These are phyloP conservation scores for Anthoscopus minutus DNA, from an alignment of 2,113 vertebrate species.

Conservation along the genomic window DNA sequence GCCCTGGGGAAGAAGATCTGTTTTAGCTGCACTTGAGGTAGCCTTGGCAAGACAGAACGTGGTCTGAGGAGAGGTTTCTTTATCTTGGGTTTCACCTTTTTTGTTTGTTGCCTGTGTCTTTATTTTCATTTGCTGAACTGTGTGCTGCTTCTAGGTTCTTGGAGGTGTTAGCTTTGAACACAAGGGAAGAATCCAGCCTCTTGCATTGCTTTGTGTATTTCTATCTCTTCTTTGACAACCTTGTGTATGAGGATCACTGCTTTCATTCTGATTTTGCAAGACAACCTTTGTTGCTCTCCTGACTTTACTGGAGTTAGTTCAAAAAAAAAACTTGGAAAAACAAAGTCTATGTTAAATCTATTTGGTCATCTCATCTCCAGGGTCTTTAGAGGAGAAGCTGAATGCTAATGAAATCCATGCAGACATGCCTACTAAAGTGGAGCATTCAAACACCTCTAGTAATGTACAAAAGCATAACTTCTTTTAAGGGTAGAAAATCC, in stretches of 20 bases:
- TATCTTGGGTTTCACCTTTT: not conserved
- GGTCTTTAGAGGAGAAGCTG: not conserved
- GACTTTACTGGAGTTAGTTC: not conserved
- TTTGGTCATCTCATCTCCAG: not conserved
- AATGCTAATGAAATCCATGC: not conserved
- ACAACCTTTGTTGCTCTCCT: not conserved
- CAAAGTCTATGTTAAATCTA: not conserved
- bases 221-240: not conserved
- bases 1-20: not conserved
- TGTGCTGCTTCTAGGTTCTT: not conserved
- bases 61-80: not conserved
- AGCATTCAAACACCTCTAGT: not conserved
- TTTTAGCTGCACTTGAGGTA: not conserved
- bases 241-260: not conserved
- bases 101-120: not conserved
- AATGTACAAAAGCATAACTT: not conserved
- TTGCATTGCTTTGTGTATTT: constrained; percentile 15
- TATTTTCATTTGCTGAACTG: constrained; percentile 1
- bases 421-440: not conserved
- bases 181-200: not conserved
- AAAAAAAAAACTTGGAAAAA: not conserved
- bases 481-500: not conserved
- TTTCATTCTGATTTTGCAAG: not conserved
- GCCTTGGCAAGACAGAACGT: not conserved
- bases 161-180: not conserved